Percentiles rank a stretch among this genome's conserved stretches.
These are phyloP conservation scores for Speoplatyrhinus poulsoni DNA, from an alignment of 2,113 vertebrate species.

Conservation along the genomic window DNA sequence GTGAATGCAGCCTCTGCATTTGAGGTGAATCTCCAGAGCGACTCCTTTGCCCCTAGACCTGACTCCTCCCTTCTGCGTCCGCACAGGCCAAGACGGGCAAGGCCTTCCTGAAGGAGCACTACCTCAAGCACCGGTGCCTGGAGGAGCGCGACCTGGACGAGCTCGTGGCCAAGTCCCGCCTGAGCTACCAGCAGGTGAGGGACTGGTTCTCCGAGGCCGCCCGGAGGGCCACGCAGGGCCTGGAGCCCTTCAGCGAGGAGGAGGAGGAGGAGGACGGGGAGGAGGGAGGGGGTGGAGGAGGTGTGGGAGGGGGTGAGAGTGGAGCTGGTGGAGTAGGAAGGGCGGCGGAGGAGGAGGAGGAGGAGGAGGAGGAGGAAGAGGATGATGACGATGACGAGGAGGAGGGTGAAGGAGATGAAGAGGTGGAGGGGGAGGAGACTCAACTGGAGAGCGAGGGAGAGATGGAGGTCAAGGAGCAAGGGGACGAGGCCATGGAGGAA, in stretches of 20 bases:
- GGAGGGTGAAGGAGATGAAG: slow-evolving; percentile 81
- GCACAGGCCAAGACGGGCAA: slow-evolving; percentile 83
- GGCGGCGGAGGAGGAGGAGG: slow-evolving; percentile 76
- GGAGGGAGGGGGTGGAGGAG: slow-evolving; percentile 26
- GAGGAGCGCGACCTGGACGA: slow-evolving; percentile 94
- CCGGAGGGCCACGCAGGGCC: slow-evolving; percentile 81
- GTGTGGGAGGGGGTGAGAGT: slow-evolving; percentile 39
- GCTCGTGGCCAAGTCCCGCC: slow-evolving; percentile 90
- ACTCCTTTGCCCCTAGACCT: not conserved
- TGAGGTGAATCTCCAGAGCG: not conserved
- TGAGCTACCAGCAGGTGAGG: slow-evolving; percentile 96
- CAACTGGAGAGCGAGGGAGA: slow-evolving; percentile 58
- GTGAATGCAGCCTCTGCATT: no score
- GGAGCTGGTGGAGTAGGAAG: slow-evolving; percentile 65
- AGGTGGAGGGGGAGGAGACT: slow-evolving; percentile 46
- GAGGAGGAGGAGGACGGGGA: slow-evolving; percentile 40
- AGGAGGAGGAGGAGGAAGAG: slow-evolving; percentile 63
- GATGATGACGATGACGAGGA: slow-evolving; percentile 44
- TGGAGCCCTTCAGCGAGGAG: slow-evolving; percentile 80
- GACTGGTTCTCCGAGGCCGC: slow-evolving; percentile 90
- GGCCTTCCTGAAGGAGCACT: slow-evolving; percentile 92
- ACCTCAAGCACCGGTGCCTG: slow-evolving; percentile 88
- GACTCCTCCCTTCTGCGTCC: not conserved
- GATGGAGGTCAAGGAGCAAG: slow-evolving; percentile 4
- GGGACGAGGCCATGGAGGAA: not conserved